These are phyloP conservation scores for Drosophila albomicans DNA, from an alignment of 1,140 invertebrate genomes.

Conservation along the genomic window DNA sequence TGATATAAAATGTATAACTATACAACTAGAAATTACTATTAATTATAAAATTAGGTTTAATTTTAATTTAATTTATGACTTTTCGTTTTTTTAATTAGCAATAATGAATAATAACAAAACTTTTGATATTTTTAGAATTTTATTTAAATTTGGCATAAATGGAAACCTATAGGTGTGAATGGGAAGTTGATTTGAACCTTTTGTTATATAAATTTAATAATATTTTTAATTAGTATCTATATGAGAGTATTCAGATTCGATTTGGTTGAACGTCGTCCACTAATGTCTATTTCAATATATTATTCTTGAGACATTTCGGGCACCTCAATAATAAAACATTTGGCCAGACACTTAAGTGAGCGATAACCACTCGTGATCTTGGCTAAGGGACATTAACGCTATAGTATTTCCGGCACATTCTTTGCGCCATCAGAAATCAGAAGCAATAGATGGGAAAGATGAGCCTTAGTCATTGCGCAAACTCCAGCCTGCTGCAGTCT, in stretches of 20 bases:
- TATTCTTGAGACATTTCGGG: slow-evolving; percentile 11
- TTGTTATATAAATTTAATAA: neutral
- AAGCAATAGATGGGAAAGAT: neutral
- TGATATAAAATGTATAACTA: no score
- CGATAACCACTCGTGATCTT: slow-evolving; percentile 37
- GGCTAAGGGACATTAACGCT: neutral
- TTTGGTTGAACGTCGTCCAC: neutral
- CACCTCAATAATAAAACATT: slow-evolving; percentile 27
- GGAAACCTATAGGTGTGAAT: no score
- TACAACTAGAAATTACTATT: no score
- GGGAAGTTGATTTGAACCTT: no score
- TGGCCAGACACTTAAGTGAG: neutral
- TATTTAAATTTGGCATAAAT: no score
- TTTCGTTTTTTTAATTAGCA: no score
- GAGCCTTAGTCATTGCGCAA: slow-evolving; percentile 36
- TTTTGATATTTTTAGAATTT: no score
- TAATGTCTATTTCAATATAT: slow-evolving; percentile 4
- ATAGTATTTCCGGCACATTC: slow-evolving; percentile 5
- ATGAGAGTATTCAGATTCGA: slow-evolving; percentile 5
- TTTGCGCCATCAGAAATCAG: neutral
- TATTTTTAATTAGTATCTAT: neutral
- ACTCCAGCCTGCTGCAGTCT: slow-evolving; percentile 39
- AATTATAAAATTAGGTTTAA: no score
- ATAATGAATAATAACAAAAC: no score
- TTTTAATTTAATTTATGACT: no score